phyloP scores from a whole-genome alignment of 1,140 invertebrate genomes.

The Venustaconcha ellipsiformis region DNA sequence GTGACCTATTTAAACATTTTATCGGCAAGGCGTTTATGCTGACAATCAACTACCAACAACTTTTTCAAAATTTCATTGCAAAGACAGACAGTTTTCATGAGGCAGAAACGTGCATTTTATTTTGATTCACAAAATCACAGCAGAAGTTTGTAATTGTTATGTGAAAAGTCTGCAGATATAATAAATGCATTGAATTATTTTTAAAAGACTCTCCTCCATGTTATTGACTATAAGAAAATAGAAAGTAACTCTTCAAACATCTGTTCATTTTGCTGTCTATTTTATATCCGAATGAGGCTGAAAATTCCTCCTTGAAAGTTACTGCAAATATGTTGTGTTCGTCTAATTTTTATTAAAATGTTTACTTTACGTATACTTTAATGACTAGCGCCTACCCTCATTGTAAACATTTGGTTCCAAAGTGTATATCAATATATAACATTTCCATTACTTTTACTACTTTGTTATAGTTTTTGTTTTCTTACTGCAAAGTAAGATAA shows the following conservation, averaged over 20 bases:
- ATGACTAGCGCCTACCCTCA: constrained; percentile 2
- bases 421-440: constrained; percentile 1
- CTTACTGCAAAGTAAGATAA: constrained; percentile 29
- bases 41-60: constrained; percentile 1
- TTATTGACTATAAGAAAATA: neutral
- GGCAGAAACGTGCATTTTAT: neutral
- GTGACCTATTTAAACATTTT: too few species aligned
- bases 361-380: constrained; percentile 1
- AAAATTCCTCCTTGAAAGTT: neutral
- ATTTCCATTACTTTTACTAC: neutral
- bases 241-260: constrained; percentile 2
- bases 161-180: neutral
- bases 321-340: constrained; percentile 5
- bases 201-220: neutral
- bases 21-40: constrained; percentile 1
- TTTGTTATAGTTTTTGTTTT: neutral
- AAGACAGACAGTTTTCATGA: neutral
- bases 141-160: constrained; percentile 16
- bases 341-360: neutral
- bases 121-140: neutral
- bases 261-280: constrained; percentile 14
- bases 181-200: neutral
- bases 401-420: constrained; percentile 7
- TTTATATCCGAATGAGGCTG: constrained; percentile 6
- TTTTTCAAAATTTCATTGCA: neutral